phyloP scores from a whole-genome alignment of 2,797 vertebrate genomes.

The Eurystomus glaucurus region DNA sequence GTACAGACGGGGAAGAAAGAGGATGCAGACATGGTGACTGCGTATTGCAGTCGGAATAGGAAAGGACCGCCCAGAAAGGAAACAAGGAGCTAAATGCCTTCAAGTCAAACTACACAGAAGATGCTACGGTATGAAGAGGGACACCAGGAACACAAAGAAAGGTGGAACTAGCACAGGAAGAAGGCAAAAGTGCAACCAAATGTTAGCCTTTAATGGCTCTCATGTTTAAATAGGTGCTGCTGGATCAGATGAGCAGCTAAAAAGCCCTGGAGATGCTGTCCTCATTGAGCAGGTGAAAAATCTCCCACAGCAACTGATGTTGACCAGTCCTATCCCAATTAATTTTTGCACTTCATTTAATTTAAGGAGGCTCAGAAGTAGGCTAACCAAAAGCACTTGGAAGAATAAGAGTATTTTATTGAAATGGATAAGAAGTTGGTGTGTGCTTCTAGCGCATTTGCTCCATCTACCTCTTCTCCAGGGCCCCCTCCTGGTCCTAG shows the following conservation, averaged over 20 bases:
- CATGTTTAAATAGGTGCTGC: neutral
- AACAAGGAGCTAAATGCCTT: neutral
- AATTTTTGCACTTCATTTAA: neutral
- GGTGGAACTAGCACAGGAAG: neutral
- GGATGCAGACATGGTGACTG: neutral
- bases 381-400: neutral
- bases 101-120: neutral
- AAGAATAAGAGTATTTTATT: neutral
- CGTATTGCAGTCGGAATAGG: neutral
- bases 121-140: neutral
- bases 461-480: neutral
- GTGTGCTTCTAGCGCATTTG: neutral
- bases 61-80: neutral
- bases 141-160: neutral
- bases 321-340: neutral
- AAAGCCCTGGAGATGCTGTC: neutral
- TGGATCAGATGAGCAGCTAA: neutral
- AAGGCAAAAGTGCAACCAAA: neutral
- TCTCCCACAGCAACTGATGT: neutral
- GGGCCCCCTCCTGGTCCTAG: neutral
- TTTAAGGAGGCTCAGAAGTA: neutral
- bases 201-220: neutral
- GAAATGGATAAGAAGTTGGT: fast-evolving
- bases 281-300: neutral
- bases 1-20: neutral